Evolutionary conservation across 2,888 invertebrate genomes (phyloP).

Genomic region (Tridacna crocea): DNA sequence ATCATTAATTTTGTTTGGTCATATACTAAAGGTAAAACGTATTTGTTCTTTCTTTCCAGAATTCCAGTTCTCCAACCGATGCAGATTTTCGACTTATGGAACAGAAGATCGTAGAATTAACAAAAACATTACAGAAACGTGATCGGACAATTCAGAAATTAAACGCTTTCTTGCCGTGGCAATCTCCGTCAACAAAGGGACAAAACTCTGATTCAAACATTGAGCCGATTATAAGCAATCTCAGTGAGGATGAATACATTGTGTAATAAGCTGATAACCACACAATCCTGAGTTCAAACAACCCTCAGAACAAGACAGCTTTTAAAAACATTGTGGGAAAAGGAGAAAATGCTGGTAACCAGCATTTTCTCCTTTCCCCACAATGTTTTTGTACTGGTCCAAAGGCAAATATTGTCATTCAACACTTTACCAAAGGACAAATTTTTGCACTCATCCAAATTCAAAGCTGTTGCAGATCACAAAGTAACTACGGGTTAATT

Average conservation of each 20-base stretch:
- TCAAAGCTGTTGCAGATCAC: no score
- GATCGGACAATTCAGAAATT: constrained; percentile 63
- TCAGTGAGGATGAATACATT: constrained; percentile 71
- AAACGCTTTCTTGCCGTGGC: constrained; percentile 66
- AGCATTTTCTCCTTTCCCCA: neutral
- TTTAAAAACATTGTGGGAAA: neutral
- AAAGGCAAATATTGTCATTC: no score
- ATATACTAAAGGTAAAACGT: no score
- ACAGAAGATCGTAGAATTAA: constrained; percentile 48
- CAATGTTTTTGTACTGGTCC: no score
- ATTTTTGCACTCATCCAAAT: no score
- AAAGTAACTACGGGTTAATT: no score
- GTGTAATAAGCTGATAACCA: constrained; percentile 43
- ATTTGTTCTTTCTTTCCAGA: constrained; percentile 33
- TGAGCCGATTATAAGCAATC: constrained; percentile 48
- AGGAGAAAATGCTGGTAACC: neutral
- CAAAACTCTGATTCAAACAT: constrained; percentile 35
- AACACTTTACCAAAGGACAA: no score
- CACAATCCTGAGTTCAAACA: neutral
- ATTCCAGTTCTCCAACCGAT: constrained; percentile 36
- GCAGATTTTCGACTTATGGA: constrained; percentile 56
- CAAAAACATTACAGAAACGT: constrained; percentile 60
- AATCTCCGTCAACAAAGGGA: constrained; percentile 46
- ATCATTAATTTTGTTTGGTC: no score
- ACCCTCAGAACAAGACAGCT: neutral